These are phyloP conservation scores for Ephydatia muelleri DNA, from an alignment of 37 sponge, comb jelly and placozoan genomes.

Conservation along the genomic window DNA sequence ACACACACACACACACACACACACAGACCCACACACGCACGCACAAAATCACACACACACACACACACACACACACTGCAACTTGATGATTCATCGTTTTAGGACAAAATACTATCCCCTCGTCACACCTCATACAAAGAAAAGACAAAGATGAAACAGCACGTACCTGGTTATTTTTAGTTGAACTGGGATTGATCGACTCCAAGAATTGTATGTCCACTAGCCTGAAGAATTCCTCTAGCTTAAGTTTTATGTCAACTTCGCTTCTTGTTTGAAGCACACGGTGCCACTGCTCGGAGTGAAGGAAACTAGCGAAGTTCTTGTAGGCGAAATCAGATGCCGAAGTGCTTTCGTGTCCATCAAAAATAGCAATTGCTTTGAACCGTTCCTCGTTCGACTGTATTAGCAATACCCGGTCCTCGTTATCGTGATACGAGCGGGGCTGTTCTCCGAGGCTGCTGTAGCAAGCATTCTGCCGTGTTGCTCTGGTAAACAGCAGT, in stretches of 20 bases:
- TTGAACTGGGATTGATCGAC: constrained; percentile 13
- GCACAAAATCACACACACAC: no score
- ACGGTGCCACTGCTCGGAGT: constrained; percentile 13
- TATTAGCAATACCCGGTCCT: constrained; percentile 44
- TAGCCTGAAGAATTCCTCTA: constrained; percentile 46
- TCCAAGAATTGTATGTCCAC: constrained; percentile 73
- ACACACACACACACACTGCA: constrained; percentile 26
- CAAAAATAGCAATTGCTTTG: constrained; percentile 76
- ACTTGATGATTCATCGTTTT: no score
- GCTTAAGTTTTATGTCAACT: not conserved
- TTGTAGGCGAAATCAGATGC: constrained; percentile 70
- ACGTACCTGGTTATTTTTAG: constrained; percentile 46
- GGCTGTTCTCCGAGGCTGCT: constrained; percentile 14
- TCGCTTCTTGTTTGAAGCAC: not conserved
- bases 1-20: constrained; percentile 45
- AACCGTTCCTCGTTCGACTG: constrained; percentile 16
- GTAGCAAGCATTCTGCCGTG: constrained; percentile 65
- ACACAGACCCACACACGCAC: no score
- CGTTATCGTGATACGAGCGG: constrained; percentile 49
- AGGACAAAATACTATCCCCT: no score
- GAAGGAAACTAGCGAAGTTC: constrained; percentile 29
- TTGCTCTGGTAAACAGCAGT: constrained; percentile 17
- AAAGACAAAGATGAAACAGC: not conserved
- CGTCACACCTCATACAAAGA: no score
- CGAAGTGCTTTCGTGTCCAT: constrained; percentile 92